phyloP scores from a whole-genome alignment of 2,888 invertebrate species.

The Diarsia dahlii region DNA sequence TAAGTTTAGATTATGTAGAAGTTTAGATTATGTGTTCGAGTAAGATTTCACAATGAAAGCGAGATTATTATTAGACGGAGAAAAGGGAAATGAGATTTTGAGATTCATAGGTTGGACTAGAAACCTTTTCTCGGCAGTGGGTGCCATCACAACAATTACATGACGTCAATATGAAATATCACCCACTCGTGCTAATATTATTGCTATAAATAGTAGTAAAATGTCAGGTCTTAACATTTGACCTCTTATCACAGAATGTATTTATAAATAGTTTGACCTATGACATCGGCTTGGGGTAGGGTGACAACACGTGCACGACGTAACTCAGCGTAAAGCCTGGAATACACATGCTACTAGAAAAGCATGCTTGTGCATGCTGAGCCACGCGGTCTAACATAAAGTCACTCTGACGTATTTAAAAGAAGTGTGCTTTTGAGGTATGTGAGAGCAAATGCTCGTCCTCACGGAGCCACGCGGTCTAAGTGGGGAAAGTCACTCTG shows the following conservation, averaged over 20 bases:
- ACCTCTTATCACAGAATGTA: constrained; percentile 25
- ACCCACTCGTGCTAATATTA: background rate
- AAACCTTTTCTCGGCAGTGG: background rate
- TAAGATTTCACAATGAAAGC: background rate
- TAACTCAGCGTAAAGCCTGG: constrained; percentile 48
- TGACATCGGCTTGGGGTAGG: constrained; percentile 36
- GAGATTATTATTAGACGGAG: constrained; percentile 2
- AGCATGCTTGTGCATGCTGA: too few species aligned
- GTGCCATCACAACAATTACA: background rate
- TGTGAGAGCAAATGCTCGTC: too few species aligned
- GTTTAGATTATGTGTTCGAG: background rate
- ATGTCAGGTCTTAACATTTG: constrained; percentile 34
- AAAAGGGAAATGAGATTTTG: constrained; percentile 19
- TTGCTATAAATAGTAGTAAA: constrained; percentile 24
- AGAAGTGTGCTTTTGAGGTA: too few species aligned
- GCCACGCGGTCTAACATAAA: too few species aligned
- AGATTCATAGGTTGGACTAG: constrained; percentile 4
- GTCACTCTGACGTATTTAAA: too few species aligned
- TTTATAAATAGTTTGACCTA: constrained; percentile 50
- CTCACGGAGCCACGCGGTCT: too few species aligned
- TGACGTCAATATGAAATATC: background rate
- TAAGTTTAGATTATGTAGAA: background rate
- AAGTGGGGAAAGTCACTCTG: too few species aligned
- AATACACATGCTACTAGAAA: too few species aligned
- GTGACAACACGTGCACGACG: constrained; percentile 47